phyloP scores from a whole-genome alignment of 2,888 invertebrate species.

The Clanis bilineata region DNA sequence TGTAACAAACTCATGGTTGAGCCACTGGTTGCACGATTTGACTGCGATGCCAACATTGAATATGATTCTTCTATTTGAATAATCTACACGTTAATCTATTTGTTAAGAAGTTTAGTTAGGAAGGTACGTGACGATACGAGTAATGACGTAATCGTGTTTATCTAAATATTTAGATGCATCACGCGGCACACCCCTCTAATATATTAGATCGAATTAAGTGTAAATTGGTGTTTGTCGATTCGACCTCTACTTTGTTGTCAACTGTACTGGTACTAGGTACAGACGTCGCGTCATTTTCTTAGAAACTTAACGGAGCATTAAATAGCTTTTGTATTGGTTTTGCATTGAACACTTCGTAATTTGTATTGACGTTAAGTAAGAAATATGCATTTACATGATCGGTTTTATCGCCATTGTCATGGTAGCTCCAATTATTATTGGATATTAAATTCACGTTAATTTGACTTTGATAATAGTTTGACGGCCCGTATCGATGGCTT shows the following conservation, averaged over 20 bases:
- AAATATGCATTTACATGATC: neutral
- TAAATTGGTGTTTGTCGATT: slow-evolving; percentile 21
- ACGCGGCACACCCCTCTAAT: neutral
- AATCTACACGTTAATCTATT: neutral
- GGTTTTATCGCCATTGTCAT: neutral
- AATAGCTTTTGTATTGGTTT: neutral
- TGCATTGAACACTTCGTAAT: neutral
- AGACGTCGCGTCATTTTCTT: neutral
- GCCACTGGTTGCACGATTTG: too few species aligned
- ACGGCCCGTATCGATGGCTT: slow-evolving; percentile 22
- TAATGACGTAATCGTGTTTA: neutral
- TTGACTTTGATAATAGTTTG: slow-evolving; percentile 18
- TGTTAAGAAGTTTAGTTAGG: neutral
- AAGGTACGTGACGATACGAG: neutral
- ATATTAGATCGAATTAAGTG: slow-evolving; percentile 15
- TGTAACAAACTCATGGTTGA: too few species aligned
- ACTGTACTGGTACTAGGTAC: slow-evolving; percentile 16
- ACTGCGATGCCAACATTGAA: neutral
- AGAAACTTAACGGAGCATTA: neutral
- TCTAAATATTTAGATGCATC: neutral
- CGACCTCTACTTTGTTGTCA: slow-evolving; percentile 27
- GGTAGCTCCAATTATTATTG: neutral
- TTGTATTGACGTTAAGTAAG: neutral
- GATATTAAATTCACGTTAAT: slow-evolving; percentile 4
- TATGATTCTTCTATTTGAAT: neutral